Percentiles rank a stretch among this genome's conserved stretches.
Evolutionary conservation across 2,797 vertebrate species (phyloP).

Genomic region (Falco rusticolus): DNA sequence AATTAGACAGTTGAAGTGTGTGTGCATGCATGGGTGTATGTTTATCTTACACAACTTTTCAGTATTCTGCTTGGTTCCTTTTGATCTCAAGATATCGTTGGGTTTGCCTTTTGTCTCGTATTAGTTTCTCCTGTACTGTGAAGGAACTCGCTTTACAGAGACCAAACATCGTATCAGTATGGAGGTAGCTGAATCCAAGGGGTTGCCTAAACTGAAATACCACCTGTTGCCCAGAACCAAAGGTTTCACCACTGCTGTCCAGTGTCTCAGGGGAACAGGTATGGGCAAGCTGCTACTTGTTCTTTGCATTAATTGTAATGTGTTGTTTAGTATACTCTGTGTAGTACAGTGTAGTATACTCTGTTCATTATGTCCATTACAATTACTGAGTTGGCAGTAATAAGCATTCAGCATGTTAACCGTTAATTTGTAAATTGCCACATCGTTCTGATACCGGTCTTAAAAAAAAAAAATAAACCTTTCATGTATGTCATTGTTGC

Average conservation of each 20-base stretch:
- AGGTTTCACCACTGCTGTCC: constrained; percentile 96
- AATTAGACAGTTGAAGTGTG: neutral
- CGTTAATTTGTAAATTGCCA: neutral
- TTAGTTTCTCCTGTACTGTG: constrained; percentile 97
- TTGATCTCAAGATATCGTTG: neutral
- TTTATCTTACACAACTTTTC: neutral
- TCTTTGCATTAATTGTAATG: neutral
- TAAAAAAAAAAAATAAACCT: neutral
- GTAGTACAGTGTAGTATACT: neutral
- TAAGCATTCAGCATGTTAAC: neutral
- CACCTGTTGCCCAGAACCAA: constrained; percentile 96
- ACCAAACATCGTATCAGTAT: constrained; percentile 97
- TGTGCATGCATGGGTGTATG: neutral
- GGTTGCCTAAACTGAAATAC: constrained; percentile 93
- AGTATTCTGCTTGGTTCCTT: neutral
- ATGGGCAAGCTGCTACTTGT: neutral
- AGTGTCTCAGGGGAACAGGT: constrained; percentile 98
- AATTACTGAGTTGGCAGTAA: neutral
- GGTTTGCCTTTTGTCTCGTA: neutral
- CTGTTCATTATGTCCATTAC: neutral
- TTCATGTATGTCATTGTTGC: neutral
- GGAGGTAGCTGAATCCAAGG: constrained; percentile 96
- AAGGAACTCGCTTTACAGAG: constrained; percentile 97
- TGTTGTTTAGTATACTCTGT: neutral
- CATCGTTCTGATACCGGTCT: neutral